Conservation (phyloP, 2,113 vertebrate species). For the Elachura formosa region DNA sequence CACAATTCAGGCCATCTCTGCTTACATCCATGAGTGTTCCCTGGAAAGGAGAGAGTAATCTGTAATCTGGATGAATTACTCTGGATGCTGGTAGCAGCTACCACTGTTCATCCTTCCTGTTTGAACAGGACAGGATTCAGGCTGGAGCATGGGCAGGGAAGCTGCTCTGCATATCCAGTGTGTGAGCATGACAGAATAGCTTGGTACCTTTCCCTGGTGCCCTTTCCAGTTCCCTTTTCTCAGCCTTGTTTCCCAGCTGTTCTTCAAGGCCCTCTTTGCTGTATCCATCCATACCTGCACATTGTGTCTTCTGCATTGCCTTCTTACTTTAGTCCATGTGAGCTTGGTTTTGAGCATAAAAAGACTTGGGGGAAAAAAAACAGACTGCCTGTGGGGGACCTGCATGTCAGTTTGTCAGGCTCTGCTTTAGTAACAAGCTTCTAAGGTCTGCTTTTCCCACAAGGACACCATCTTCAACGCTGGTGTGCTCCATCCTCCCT, state of each 20-base stretch:
- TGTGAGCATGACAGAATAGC: neutral
- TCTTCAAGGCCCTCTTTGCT: neutral
- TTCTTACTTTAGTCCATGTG: neutral
- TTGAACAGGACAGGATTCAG: neutral
- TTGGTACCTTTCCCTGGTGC: neutral
- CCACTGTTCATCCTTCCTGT: neutral
- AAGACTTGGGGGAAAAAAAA: neutral
- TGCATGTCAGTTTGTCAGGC: neutral
- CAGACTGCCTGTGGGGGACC: neutral
- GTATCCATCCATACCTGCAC: neutral
- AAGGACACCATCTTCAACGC: accelerated
- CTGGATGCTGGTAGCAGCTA: neutral
- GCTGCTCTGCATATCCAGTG: neutral
- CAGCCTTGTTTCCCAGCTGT: neutral
- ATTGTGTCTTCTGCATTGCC: neutral
- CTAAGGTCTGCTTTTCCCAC: neutral
- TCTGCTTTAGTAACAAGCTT: neutral
- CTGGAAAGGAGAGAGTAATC: neutral
- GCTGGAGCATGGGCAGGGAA: neutral
- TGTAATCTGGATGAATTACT: neutral
- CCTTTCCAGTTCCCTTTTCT: neutral
- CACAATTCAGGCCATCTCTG: neutral
- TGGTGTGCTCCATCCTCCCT: neutral
- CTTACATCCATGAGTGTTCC: neutral
- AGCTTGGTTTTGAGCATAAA: neutral